These are phyloP conservation scores for Bombus superbus DNA, from an alignment of 1,140 invertebrate genomes.

Conservation along the genomic window DNA sequence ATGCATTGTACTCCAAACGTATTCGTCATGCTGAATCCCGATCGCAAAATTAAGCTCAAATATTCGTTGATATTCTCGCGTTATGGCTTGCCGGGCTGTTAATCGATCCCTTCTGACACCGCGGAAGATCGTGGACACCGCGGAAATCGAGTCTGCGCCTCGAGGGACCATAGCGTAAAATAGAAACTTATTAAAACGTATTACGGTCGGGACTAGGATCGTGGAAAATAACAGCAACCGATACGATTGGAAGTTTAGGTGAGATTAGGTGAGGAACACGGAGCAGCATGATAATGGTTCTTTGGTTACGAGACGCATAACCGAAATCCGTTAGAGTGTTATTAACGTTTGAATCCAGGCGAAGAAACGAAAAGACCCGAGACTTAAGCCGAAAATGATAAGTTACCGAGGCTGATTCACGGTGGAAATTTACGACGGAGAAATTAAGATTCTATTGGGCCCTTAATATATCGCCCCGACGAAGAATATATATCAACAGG, in stretches of 20 bases:
- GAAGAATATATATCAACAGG: slow-evolving; percentile 9
- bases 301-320: not conserved
- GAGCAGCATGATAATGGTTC: slow-evolving; percentile 24
- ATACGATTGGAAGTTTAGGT: slow-evolving; percentile 39
- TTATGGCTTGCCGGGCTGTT: not conserved
- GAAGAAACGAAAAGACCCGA: slow-evolving; percentile 1
- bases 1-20: too few relatives aligned
- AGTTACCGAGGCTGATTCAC: not conserved
- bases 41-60: not conserved
- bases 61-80: not conserved
- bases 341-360: slow-evolving; percentile 4
- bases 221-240: slow-evolving; percentile 24
- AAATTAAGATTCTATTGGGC: slow-evolving; percentile 46
- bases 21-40: too few relatives aligned
- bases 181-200: slow-evolving; percentile 38
- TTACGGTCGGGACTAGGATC: not conserved
- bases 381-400: slow-evolving; percentile 8
- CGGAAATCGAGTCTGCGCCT: not conserved
- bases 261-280: slow-evolving; percentile 37
- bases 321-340: slow-evolving; percentile 22
- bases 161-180: not conserved
- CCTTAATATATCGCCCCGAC: not conserved
- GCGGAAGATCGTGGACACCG: not conserved
- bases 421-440: slow-evolving; percentile 18
- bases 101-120: not conserved